phyloP scores from a whole-genome alignment of 2,888 invertebrate species.

The Protonemura montana region DNA sequence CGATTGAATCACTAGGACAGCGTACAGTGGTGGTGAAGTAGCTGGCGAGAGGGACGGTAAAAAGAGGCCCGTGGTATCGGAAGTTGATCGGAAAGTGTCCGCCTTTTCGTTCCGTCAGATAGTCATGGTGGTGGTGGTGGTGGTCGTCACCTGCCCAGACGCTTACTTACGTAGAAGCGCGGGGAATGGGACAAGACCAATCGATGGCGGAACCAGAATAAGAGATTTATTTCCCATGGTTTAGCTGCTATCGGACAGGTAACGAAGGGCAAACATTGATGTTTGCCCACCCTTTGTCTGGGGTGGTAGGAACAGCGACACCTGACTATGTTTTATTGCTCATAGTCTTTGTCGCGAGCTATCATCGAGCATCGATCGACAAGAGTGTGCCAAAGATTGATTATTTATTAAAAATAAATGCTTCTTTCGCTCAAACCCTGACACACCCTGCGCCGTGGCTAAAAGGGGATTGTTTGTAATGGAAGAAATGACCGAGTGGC shows the following conservation, averaged over 20 bases:
- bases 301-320: not conserved
- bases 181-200: not conserved
- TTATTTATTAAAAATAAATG: not conserved
- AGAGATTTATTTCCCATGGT: constrained; percentile 1
- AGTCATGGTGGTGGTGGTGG: not conserved
- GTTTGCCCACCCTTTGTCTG: not conserved
- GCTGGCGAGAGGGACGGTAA: not conserved
- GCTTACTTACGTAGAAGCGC: not conserved
- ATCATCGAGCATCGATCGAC: not conserved
- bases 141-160: not conserved
- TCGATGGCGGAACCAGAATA: not conserved
- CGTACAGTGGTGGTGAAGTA: not conserved
- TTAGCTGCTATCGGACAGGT: not conserved
- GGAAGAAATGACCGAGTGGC: not conserved
- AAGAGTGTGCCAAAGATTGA: not conserved
- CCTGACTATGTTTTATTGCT: not conserved
- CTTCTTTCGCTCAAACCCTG: not conserved
- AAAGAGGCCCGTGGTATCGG: not conserved
- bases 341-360: not conserved
- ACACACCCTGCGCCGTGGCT: not conserved
- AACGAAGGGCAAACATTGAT: constrained; percentile 16
- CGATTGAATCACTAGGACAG: constrained; percentile 24
- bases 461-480: not conserved
- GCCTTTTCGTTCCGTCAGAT: not conserved
- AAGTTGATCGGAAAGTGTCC: constrained; percentile 17